Evolutionary conservation across 2,113 vertebrate genomes (phyloP).

Genomic region (Oxyruncus cristatus): DNA sequence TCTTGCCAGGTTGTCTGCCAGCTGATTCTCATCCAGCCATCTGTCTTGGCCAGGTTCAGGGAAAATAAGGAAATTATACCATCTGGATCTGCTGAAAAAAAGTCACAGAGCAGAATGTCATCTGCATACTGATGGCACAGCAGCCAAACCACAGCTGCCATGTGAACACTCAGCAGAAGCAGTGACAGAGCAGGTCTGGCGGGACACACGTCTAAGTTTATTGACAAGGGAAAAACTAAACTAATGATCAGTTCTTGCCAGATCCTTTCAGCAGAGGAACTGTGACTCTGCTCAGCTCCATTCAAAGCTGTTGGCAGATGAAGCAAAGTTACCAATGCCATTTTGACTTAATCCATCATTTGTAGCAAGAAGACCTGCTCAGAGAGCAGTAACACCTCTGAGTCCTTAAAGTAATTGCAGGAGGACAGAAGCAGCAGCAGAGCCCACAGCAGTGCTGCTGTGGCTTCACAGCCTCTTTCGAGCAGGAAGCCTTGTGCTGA

Average conservation of each 20-base stretch:
- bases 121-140: not conserved
- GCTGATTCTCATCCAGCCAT: not conserved
- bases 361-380: not conserved
- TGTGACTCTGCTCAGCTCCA: not conserved
- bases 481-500: not conserved
- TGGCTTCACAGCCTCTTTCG: not conserved
- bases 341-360: not conserved
- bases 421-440: not conserved
- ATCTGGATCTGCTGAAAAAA: slow-evolving; percentile 4
- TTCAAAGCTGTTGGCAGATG: not conserved
- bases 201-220: not conserved
- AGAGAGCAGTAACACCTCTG: not conserved
- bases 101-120: not conserved
- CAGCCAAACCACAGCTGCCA: slow-evolving; percentile 18
- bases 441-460: not conserved
- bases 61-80: not conserved
- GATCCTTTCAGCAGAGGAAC: not conserved
- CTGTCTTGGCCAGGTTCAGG: not conserved
- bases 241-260: slow-evolving; percentile 31
- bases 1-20: not conserved
- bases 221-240: not conserved
- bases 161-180: not conserved
- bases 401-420: not conserved
- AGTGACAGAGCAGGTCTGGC: not conserved
- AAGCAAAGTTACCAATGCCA: not conserved